Evolutionary conservation across 2,888 invertebrate genomes (phyloP).

Genomic region (Scotopteryx bipunctaria): DNA sequence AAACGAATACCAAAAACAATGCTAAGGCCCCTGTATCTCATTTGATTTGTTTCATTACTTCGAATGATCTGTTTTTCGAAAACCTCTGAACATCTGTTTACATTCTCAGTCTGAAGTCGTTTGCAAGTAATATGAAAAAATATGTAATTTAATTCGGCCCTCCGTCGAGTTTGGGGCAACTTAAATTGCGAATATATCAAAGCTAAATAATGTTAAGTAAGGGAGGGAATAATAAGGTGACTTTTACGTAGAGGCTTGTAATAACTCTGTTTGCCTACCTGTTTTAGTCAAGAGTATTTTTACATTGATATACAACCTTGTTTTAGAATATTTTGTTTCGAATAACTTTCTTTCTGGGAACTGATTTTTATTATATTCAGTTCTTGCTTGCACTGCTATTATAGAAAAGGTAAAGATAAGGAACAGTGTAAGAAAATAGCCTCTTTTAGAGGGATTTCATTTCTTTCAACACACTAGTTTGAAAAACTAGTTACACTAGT

Average conservation of each 20-base stretch:
- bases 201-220: slow-evolving; percentile 79
- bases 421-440: no score
- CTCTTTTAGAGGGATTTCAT: no score
- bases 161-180: slow-evolving; percentile 73
- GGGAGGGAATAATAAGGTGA: slow-evolving; percentile 64
- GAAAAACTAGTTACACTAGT: no score
- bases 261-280: slow-evolving; percentile 25
- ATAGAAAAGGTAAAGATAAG: no score
- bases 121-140: slow-evolving; percentile 62
- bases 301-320: neutral
- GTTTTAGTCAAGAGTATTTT: slow-evolving; percentile 13
- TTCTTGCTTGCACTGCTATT: no score
- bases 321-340: neutral
- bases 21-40: slow-evolving; percentile 3
- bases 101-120: slow-evolving; percentile 53
- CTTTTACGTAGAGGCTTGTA: slow-evolving; percentile 42
- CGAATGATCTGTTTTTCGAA: slow-evolving; percentile 14
- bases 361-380: no score
- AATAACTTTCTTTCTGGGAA: no score
- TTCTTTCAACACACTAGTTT: no score
- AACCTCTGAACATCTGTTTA: slow-evolving; percentile 51
- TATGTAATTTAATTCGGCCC: slow-evolving; percentile 73
- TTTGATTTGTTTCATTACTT: slow-evolving; percentile 21
- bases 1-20: neutral
- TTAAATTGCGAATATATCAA: slow-evolving; percentile 81